phyloP scores from a whole-genome alignment of 2,113 vertebrate genomes.

The Cynopterus brachyotis region DNA sequence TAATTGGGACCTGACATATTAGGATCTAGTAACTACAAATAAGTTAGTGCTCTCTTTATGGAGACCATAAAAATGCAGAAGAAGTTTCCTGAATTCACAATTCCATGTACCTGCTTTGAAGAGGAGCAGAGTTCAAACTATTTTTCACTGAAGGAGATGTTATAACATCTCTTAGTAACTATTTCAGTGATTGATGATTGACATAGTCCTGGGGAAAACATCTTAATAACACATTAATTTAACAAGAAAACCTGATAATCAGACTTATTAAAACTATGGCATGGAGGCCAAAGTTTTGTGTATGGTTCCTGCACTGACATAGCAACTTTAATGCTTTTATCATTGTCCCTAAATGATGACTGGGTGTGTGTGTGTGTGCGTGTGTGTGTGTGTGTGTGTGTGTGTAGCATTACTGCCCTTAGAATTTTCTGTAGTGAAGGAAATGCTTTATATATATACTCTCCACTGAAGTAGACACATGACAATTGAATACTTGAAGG shows the following conservation, averaged over 20 bases:
- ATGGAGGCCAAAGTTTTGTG: not conserved
- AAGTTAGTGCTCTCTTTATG: too few species aligned
- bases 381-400: not conserved
- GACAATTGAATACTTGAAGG: not conserved
- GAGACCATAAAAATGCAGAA: too few species aligned
- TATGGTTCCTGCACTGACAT: too few species aligned
- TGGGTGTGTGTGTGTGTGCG: not conserved
- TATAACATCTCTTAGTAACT: not conserved
- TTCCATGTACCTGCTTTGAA: not conserved
- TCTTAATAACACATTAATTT: not conserved
- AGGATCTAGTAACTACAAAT: not conserved
- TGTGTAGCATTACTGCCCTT: not conserved
- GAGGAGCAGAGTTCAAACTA: not conserved
- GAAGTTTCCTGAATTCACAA: not conserved
- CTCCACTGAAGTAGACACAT: not conserved
- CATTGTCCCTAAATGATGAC: not conserved
- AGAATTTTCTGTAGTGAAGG: not conserved
- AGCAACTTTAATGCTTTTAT: not conserved
- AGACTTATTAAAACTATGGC: not conserved
- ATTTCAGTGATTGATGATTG: not conserved
- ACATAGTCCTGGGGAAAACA: not conserved
- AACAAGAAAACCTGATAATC: not conserved
- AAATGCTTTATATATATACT: not conserved
- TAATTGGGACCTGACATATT: not conserved
- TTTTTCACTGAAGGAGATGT: not conserved